phyloP scores from a whole-genome alignment of 1,140 invertebrate species.

The Drosophila miranda region DNA sequence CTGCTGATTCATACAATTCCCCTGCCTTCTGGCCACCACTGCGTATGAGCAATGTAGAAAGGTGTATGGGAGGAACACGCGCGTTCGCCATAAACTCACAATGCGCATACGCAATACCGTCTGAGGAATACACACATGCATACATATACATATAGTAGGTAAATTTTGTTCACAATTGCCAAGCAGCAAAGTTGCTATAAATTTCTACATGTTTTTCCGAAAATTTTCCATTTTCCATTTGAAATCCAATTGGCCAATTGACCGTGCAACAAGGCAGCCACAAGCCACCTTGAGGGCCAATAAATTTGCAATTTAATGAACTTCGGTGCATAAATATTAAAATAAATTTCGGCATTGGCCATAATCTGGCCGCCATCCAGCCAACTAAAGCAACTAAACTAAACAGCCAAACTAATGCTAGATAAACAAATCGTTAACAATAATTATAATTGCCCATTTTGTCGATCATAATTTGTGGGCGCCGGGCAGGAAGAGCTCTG shows the following conservation, averaged over 20 bases:
- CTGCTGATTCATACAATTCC: constrained; percentile 36
- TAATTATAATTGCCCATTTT: constrained; percentile 79
- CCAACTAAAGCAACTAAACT: constrained; percentile 36
- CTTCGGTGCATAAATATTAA: constrained; percentile 76
- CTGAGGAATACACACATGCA: constrained; percentile 18
- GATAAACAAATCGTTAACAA: constrained; percentile 78
- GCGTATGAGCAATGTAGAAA: constrained; percentile 67
- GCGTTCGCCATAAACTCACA: constrained; percentile 50
- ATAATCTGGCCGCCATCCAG: constrained; percentile 11
- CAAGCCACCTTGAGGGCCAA: constrained; percentile 48
- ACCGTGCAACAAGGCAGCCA: constrained; percentile 37
- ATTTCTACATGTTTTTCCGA: constrained; percentile 53
- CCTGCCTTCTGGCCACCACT: constrained; percentile 16
- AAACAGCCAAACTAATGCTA: constrained; percentile 68
- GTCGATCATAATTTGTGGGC: constrained; percentile 67
- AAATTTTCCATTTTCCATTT: constrained; percentile 42
- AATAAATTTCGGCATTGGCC: constrained; percentile 75
- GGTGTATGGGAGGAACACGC: constrained; percentile 24
- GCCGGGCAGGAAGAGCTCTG: constrained; percentile 65
- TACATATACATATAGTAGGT: constrained; percentile 17
- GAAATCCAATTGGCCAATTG: constrained; percentile 46
- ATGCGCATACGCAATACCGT: constrained; percentile 72
- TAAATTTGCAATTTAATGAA: constrained; percentile 77
- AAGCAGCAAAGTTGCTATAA: constrained; percentile 65
- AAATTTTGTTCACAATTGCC: constrained; percentile 69